phyloP scores from a whole-genome alignment of 2,113 vertebrate species.

The Mastomys coucha region DNA sequence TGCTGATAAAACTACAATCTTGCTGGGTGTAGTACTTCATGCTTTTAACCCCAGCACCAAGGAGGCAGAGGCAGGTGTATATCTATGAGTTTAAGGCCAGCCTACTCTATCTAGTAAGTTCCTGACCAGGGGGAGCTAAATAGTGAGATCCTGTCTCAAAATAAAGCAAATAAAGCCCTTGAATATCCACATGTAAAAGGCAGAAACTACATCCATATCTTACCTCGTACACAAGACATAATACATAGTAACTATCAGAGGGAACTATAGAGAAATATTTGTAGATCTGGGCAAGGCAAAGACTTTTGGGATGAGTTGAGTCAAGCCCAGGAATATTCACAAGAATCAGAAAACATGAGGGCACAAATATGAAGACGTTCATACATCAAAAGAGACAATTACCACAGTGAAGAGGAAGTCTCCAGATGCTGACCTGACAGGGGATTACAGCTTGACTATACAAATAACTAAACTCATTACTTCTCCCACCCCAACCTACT shows the following conservation, averaged over 20 bases:
- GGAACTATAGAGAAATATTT: neutral
- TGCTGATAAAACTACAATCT: neutral
- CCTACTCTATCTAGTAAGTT: neutral
- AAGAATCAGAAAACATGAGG: neutral
- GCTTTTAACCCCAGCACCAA: neutral
- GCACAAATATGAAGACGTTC: neutral
- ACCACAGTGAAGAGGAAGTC: neutral
- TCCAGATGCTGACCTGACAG: neutral
- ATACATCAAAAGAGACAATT: neutral
- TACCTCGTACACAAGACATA: neutral
- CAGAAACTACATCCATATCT: neutral
- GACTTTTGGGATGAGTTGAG: neutral
- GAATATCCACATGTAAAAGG: neutral
- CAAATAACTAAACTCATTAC: neutral
- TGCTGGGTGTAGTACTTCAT: too few species aligned
- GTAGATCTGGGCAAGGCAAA: neutral
- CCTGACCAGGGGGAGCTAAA: neutral
- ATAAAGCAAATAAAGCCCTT: neutral
- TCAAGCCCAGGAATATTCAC: neutral
- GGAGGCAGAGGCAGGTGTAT: neutral
- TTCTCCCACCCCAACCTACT: neutral
- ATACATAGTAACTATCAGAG: neutral
- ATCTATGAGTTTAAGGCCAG: neutral
- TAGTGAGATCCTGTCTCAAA: neutral
- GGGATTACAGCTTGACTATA: neutral